phyloP scores from a whole-genome alignment of 2,888 invertebrate species.

The Netelia melanura region DNA sequence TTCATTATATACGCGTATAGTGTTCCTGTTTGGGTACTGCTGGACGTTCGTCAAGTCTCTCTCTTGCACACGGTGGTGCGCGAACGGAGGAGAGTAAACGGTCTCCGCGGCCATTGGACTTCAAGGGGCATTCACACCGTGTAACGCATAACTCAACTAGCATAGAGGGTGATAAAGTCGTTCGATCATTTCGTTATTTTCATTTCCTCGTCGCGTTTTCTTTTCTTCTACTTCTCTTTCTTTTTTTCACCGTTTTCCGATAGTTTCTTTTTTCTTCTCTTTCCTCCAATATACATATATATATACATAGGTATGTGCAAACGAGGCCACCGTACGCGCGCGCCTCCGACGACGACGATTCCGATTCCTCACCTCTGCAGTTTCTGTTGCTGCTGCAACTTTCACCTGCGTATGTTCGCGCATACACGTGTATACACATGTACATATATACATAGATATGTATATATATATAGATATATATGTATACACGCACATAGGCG shows the following conservation, averaged over 20 bases:
- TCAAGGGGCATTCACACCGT: conserved; percentile 63
- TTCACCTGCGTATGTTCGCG: conserved; percentile 67
- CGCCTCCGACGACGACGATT: conserved; percentile 58
- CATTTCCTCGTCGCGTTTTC: conserved; percentile 13
- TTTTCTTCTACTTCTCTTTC: neutral
- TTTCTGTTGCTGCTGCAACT: conserved; percentile 65
- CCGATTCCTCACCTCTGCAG: conserved; percentile 56
- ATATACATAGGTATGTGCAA: conserved; percentile 59
- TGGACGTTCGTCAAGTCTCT: conserved; percentile 38
- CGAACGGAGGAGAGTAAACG: conserved; percentile 31
- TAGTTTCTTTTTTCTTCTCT: conserved; percentile 22
- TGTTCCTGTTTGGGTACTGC: conserved; percentile 39
- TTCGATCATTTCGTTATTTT: conserved; percentile 26
- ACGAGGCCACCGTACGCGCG: conserved; percentile 74
- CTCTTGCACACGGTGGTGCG: neutral
- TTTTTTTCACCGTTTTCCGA: neutral
- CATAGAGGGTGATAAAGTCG: conserved; percentile 25
- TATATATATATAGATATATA: conserved; percentile 15
- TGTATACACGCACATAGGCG: conserved; percentile 13
- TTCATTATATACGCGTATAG: conserved; percentile 24
- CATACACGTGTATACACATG: conserved; percentile 23
- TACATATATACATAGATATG: conserved; percentile 13
- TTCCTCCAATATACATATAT: neutral
- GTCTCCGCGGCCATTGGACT: conserved; percentile 56
- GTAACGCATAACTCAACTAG: conserved; percentile 22